A percentile compares a stretch with the other conserved stretches of the same genome.
Evolutionary conservation across 2,888 invertebrate genomes (phyloP).

Genomic region (Tillus elongatus): DNA sequence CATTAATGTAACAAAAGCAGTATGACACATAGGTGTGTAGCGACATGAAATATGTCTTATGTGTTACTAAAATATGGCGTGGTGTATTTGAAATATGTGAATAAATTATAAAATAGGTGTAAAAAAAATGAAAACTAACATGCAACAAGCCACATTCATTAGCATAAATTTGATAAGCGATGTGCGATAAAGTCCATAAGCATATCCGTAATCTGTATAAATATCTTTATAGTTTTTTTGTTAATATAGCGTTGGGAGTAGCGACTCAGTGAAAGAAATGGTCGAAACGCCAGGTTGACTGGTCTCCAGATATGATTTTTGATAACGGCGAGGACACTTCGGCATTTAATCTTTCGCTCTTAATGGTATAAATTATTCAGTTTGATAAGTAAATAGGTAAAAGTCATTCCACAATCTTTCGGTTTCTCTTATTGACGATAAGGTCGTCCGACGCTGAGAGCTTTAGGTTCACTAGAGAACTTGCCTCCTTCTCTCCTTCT

Average conservation of each 20-base stretch:
- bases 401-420: conserved; percentile 38
- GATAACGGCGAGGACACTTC: conserved; percentile 38
- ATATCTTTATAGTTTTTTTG: conserved; percentile 32
- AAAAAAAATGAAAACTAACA: conserved; percentile 34
- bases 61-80: no score
- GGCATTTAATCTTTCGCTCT: conserved; percentile 39
- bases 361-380: conserved; percentile 41
- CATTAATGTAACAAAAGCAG: no score
- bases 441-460: no score
- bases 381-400: conserved; percentile 39
- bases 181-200: conserved; percentile 32
- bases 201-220: conserved; percentile 36
- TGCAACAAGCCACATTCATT: conserved; percentile 31
- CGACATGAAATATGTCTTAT: no score
- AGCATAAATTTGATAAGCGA: conserved; percentile 38
- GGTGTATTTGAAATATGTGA: no score
- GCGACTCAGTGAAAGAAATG: no score
- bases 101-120: conserved; percentile 27
- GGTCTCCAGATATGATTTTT: conserved; percentile 39
- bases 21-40: no score
- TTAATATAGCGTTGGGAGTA: conserved; percentile 17
- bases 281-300: conserved; percentile 33
- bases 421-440: conserved; percentile 24
- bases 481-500: no score
- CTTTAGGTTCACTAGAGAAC: no score